Base-by-base conservation (phyloP, 2,888 invertebrate species). In the Liodrosophila aerea region DNA sequence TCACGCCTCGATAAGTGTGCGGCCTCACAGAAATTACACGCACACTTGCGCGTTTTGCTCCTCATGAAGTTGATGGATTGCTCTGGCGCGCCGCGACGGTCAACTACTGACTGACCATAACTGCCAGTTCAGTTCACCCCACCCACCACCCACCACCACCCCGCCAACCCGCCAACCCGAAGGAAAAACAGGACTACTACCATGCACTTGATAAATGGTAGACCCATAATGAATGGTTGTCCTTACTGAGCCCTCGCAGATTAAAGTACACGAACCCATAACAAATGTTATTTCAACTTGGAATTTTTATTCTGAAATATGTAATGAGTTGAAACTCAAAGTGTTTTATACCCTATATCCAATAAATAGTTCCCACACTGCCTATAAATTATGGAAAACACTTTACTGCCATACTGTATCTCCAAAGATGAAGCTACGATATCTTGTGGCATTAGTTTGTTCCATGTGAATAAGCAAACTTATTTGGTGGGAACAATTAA, bases 11-110 rank as follows among this genome's bases (percentile, higher is more conserved):
- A 74, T 72, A 72, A 74, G 75, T 74, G 71, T 74, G 71, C 70
- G 74, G 70, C 73, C 69, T 51, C 50, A 51, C 58, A 64, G 47
- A 70, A 70, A 70, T 70, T 70, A 70, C 69, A 70, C 70, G 73
- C 70, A 70, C 70, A 75, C 72, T 71, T 73, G 74, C 64, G 49
- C 70, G 22, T 37, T 47, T 53, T 50, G 39, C 73, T 61, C 54
- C 47, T 31, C 56, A 53, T 69, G 69, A 69, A 61, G 69, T 69
- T 69, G 69, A 69, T 69, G 69, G 69, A 69, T 69, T 61, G 52
- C 73, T 49, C 37, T 16, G 40, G 36, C 37, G 43, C 45, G 52
- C 39, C 29, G 47, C 29, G 22, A 22, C 22, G 71, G 68, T 66
- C 72, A 66, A 71, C 72, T 60, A 11, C 43, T 49, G 67, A 56